Percentiles rank a stretch among this genome's conserved stretches.
These are phyloP conservation scores for Molossus alvarezi DNA, from an alignment of 2,797 vertebrate genomes.

Conservation along the genomic window DNA sequence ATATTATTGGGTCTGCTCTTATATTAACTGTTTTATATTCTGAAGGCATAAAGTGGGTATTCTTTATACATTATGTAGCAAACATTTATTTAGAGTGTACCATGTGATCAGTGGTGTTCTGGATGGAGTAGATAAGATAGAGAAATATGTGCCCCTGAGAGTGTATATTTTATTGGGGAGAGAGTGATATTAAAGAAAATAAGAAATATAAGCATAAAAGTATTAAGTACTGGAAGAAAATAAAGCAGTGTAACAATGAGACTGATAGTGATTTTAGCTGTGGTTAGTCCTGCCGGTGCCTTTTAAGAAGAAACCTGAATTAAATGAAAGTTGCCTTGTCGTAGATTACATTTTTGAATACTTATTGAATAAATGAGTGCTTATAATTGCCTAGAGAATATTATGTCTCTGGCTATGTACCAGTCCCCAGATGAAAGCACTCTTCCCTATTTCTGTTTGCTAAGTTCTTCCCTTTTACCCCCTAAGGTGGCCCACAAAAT, in stretches of 20 bases:
- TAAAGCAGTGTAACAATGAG: neutral
- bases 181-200: conserved; percentile 56
- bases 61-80: conserved; percentile 16
- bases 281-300: neutral
- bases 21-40: conserved; percentile 39
- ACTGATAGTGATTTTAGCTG: conserved; percentile 6
- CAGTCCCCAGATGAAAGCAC: neutral
- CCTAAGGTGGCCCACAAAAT: neutral
- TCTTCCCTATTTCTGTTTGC: neutral
- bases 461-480: neutral
- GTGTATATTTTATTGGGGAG: neutral
- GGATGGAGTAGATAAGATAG: conserved; percentile 5
- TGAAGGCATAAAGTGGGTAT: neutral
- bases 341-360: conserved; percentile 23
- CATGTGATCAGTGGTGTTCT: neutral
- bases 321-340: conserved; percentile 26
- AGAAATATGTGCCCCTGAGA: neutral
- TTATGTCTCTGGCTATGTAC: conserved; percentile 45
- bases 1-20: neutral
- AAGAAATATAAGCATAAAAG: conserved; percentile 37
- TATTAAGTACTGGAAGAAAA: conserved; percentile 46
- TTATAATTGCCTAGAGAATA: conserved; percentile 19
- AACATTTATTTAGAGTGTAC: conserved; percentile 55
- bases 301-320: conserved; percentile 51
- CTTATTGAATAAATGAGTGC: conserved; percentile 40